A percentile compares a stretch with the other conserved stretches of the same genome.
These are phyloP conservation scores for Ophiothrix spiculata DNA, from an alignment of 35 echinoderm and acorn worm species.

Conservation along the genomic window DNA sequence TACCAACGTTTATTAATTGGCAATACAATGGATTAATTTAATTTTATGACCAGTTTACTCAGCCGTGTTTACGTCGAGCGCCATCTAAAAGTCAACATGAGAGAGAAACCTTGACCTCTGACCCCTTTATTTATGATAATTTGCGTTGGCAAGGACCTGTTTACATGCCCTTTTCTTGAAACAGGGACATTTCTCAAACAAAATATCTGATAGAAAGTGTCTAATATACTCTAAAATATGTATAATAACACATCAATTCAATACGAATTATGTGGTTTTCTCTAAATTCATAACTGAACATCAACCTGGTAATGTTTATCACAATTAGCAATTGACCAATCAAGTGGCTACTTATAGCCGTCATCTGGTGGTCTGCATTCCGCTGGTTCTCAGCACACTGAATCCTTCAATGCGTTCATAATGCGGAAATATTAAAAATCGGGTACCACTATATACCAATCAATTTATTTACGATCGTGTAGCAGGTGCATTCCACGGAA, in stretches of 20 bases:
- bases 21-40: no score
- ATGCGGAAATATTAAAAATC: not conserved
- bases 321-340: not conserved
- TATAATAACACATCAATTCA: not conserved
- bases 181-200: no score
- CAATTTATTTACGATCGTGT: not conserved
- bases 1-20: no score
- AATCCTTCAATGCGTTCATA: not conserved
- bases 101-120: not conserved
- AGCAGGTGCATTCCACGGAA: slow-evolving; percentile 8
- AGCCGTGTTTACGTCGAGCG: no score
- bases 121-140: not conserved
- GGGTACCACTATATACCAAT: not conserved
- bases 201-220: not conserved
- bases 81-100: no score
- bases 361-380: not conserved
- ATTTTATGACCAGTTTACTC: no score
- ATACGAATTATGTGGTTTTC: not conserved
- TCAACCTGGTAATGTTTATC: not conserved
- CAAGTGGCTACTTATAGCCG: not conserved
- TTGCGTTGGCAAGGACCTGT: not conserved
- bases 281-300: not conserved
- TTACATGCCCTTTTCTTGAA: not conserved
- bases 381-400: not conserved
- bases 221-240: not conserved